phyloP scores from a whole-genome alignment of 2,113 vertebrate genomes.

The Paradoxurus hermaphroditus region DNA sequence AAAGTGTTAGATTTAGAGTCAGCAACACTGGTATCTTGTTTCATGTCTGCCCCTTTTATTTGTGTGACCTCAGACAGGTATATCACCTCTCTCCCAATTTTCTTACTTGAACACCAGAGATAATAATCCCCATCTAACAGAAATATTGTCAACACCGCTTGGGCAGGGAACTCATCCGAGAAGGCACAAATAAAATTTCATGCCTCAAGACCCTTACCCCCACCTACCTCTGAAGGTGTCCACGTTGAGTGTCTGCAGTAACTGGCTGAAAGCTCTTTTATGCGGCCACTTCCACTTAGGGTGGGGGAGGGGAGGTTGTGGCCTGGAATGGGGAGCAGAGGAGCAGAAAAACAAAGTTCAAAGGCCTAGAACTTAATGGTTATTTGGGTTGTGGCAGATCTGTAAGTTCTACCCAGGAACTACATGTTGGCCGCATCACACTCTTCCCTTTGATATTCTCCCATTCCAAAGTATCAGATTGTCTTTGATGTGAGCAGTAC shows the following conservation, averaged over 20 bases:
- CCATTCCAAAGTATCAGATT: too few relatives aligned
- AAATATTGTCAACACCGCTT: not conserved
- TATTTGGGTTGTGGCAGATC: not conserved
- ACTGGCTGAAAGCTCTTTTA: not conserved
- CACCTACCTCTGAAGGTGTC: constrained; percentile 20
- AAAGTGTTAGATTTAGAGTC: not conserved
- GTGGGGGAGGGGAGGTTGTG: not conserved
- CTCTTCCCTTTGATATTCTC: not conserved
- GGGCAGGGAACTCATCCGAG: not conserved
- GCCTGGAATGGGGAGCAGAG: not conserved
- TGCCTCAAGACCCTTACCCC: not conserved
- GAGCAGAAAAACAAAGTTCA: not conserved
- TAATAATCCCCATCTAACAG: not conserved
- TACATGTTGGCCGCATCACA: not conserved
- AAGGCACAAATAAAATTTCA: not conserved
- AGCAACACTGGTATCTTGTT: not conserved
- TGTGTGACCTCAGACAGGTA: not conserved
- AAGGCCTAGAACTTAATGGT: not conserved
- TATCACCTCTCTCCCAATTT: not conserved
- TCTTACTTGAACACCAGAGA: not conserved
- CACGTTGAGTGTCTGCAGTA: not conserved
- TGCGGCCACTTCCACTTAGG: not conserved
- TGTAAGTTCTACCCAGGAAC: not conserved
- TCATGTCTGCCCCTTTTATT: not conserved
- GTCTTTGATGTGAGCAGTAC: not conserved